Base-by-base conservation (phyloP, 2,797 vertebrate species). In the Margarornis squamiger region DNA sequence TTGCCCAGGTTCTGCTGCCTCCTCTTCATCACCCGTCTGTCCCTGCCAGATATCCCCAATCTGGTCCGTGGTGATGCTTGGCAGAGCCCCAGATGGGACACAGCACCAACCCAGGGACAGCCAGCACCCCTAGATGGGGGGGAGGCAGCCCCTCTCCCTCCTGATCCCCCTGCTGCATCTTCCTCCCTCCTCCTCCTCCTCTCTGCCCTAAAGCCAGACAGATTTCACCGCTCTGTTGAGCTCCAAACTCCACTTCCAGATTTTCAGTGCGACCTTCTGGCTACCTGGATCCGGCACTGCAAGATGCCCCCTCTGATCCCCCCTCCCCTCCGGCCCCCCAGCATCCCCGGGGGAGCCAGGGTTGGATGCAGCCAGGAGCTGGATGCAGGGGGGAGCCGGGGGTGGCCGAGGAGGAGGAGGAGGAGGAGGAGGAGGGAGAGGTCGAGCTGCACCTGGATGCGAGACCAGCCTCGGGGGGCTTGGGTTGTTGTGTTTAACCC, bases 381-480 rank as follows among this genome's bases (percentile, higher is more conserved):
- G 92, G 94, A 97, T 98, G 95, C 86, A 70, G 95, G 93, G 93
- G 97, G 97, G 95, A 95, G 96, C 91, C 9, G 54, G 96, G 97
- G 97, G 96, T 95, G 96, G 97, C 92, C 88, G 72, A 59, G 83
- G 70, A 83, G 51, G 17, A 59, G 57, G 34, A 58, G 95, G 96
- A 96, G 96, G 85, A 39, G 85, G 84, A 66, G 93, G 75, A 77
- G 95, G 96, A 96, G 97, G 95, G 97, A 96, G 97, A 97, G 97
- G 91, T 92, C 48, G 82, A 89, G 86, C 96, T 97, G 97, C 97
- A 98, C 97, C 97, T 98, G 97, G 97, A 92, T 88, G 91, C 91
- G 68, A 58, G 18, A 14, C 27, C 48, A 39, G 89, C 86, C 91
- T 74, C 61, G 7, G 65, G 91, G 92, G 93, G 80, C 59, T 63